Evolutionary conservation across 2,888 invertebrate genomes (phyloP), one percentile per base, ranked within the genome.

Genomic region (Thymelicus lineola): DNA sequence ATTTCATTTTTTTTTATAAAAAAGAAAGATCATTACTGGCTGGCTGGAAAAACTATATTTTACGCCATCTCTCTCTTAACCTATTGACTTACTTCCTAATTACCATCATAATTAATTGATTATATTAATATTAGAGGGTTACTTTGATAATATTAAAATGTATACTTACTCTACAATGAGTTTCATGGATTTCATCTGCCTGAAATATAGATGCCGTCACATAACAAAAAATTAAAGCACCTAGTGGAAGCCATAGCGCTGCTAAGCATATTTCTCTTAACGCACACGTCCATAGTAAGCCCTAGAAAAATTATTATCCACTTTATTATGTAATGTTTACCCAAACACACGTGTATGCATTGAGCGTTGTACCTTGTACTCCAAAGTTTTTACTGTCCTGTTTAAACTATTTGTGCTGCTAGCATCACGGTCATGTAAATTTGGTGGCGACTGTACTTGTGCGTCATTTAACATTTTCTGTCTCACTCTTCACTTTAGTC

Each of bases 171-270:
- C 96, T 96, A 95, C 98, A 98, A 91, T 98, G 98, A 77, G 98
- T 98, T 95, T 98, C 98, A 85, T 98, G 98, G 83, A 98, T 97
- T 90, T 98, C 98, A 93, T 98, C 97, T 91, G 96, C 96, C 93
- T 98, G 98, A 93, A 98, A 98, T 86, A 98, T 96, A 86, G 97
- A 97, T 74, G 98, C 98, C 77, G 97, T 97, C 86, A 97, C 94
- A 89, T 98, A 97, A 94, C 98, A 98, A 88, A 97, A 95, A 83
- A 98, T 94, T 84, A 98, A 95, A 82, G 98, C 96, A 85, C 96
- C 94, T 84, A 98, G 94, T 75, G 98, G 98, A 91, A 98, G 95
- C 84, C 96, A 96, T 72, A 98, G 97, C 70, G 98, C 97, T 76
- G 97, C 94, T 78, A 97, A 91, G 87, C 98, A 98, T 81, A 98